Evolutionary conservation across 2,797 vertebrate species (phyloP).

Genomic region (Echiichthys vipera): DNA sequence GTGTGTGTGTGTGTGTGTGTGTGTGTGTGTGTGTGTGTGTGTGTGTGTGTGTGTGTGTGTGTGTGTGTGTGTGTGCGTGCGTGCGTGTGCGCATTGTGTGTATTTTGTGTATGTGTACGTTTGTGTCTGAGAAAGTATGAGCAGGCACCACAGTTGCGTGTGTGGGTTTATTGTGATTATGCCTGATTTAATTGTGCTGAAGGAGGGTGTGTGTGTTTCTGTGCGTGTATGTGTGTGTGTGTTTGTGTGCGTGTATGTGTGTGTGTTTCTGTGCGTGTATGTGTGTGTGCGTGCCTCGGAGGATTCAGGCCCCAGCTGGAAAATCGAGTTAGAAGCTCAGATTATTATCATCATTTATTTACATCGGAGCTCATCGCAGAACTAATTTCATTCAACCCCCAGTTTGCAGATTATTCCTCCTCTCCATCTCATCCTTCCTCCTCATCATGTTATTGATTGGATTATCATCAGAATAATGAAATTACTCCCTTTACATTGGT

Average conservation of each 20-base stretch:
- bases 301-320: conserved; percentile 54
- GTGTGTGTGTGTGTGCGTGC: conserved; percentile 27
- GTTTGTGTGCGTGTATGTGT: background rate
- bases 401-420: conserved; percentile 45
- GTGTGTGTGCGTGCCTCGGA: background rate
- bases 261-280: background rate
- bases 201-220: conserved; percentile 10
- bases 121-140: conserved; percentile 47
- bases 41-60: conserved; percentile 23
- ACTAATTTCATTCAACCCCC: conserved; percentile 61
- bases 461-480: conserved; percentile 48
- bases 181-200: conserved; percentile 61
- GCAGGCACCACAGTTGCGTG: conserved; percentile 35
- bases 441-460: conserved; percentile 45
- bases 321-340: conserved; percentile 61
- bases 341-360: conserved; percentile 74
- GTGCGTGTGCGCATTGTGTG: conserved; percentile 13
- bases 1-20: conserved; percentile 20
- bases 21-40: conserved; percentile 38
- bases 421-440: conserved; percentile 32
- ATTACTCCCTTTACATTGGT: conserved; percentile 9
- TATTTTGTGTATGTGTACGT: conserved; percentile 19
- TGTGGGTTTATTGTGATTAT: conserved; percentile 47
- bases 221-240: background rate
- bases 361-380: conserved; percentile 52